These are phyloP conservation scores for Coendou prehensilis DNA, from an alignment of 2,797 vertebrate species.

Conservation along the genomic window DNA sequence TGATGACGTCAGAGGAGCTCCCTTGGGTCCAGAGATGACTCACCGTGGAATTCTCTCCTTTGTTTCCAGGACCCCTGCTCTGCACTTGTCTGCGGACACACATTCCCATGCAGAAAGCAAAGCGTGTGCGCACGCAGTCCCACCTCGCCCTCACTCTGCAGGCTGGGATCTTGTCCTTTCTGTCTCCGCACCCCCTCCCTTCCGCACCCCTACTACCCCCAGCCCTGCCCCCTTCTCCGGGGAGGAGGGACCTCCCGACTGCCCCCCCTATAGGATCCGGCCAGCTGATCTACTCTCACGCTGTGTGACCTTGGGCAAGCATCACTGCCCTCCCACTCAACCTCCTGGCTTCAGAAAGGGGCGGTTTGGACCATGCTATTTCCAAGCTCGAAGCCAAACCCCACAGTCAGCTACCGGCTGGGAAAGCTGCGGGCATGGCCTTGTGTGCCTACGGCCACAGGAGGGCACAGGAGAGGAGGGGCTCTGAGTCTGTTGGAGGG, in stretches of 20 bases:
- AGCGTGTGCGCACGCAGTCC: background rate
- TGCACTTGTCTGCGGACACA: no score
- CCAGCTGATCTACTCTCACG: background rate
- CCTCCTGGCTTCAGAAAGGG: conserved; percentile 39
- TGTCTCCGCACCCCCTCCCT: background rate
- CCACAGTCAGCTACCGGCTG: background rate
- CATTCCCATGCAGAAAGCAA: background rate
- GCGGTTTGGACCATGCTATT: background rate
- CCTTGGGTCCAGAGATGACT: background rate
- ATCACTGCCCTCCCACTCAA: background rate
- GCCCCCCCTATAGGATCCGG: background rate
- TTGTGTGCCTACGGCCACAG: background rate
- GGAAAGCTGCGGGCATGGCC: background rate
- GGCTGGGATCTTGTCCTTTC: background rate
- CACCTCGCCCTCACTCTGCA: background rate
- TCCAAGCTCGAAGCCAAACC: conserved; percentile 4
- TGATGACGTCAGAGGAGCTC: background rate
- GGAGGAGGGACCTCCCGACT: background rate
- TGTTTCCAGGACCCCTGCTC: background rate
- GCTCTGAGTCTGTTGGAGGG: background rate
- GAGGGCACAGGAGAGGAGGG: conserved; percentile 18
- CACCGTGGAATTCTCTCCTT: background rate
- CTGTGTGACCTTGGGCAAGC: conserved; percentile 35
- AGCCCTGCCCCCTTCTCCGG: background rate
- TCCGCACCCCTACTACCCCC: no score